Evolutionary conservation across 2,888 invertebrate genomes (phyloP).

Genomic region (Diadegma fenestrale): DNA sequence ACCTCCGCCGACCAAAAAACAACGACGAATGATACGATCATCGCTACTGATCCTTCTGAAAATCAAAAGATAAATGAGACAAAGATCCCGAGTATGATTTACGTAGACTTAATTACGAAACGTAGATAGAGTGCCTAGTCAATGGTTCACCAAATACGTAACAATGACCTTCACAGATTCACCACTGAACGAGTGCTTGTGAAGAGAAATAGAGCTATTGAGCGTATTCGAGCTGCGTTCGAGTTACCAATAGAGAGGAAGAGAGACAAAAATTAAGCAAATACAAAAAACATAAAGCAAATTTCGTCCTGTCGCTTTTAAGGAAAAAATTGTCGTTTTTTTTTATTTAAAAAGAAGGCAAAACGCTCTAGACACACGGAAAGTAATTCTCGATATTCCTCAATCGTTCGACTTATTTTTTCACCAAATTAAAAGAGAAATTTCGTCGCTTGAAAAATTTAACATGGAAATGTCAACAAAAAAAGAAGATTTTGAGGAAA

Average conservation of each 20-base stretch:
- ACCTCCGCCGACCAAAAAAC: neutral
- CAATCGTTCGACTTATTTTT: neutral
- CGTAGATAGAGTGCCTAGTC: conserved; percentile 76
- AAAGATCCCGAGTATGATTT: conserved; percentile 3
- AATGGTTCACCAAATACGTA: conserved; percentile 68
- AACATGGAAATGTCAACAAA: neutral
- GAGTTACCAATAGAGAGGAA: conserved; percentile 6
- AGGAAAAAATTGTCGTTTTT: conserved; percentile 1
- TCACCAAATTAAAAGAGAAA: neutral
- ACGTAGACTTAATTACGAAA: neutral
- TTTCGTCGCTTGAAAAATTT: neutral
- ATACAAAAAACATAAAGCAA: neutral
- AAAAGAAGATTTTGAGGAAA: neutral
- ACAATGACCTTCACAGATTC: conserved; percentile 53
- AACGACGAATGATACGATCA: neutral
- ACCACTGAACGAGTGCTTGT: conserved; percentile 35
- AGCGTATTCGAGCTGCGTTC: conserved; percentile 30
- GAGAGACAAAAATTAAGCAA: conserved; percentile 4
- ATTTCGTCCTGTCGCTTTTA: conserved; percentile 38
- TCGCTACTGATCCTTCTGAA: conserved; percentile 59
- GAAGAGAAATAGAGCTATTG: conserved; percentile 24
- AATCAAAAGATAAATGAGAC: conserved; percentile 60
- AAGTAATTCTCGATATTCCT: conserved; percentile 1
- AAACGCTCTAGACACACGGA: conserved; percentile 1
- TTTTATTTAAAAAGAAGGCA: neutral